Evolutionary conservation across 2,888 invertebrate species (phyloP).

Genomic region (Smittia sp.): DNA sequence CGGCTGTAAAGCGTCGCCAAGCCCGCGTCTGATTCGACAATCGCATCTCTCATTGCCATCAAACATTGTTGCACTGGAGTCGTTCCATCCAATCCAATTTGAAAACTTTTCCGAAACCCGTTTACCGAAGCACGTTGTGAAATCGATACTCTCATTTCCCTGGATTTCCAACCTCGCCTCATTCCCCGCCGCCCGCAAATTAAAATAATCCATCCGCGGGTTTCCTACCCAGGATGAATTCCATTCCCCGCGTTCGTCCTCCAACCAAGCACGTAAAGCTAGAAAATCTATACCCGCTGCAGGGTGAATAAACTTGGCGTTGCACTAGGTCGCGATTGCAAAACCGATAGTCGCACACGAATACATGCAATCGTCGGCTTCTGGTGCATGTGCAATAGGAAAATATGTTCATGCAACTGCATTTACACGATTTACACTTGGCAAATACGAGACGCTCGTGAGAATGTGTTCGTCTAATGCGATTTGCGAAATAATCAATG

Average conservation of each 20-base stretch:
- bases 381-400: slow-evolving; percentile 34
- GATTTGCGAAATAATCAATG: slow-evolving; percentile 30
- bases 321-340: slow-evolving; percentile 41
- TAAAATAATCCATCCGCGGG: not conserved
- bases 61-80: not conserved
- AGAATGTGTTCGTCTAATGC: not conserved
- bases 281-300: slow-evolving; percentile 5
- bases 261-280: not conserved
- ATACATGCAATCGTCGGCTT: slow-evolving; percentile 9
- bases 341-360: slow-evolving; percentile 36
- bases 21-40: not conserved
- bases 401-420: not conserved
- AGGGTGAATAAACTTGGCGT: slow-evolving; percentile 39
- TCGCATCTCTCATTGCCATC: slow-evolving; percentile 12
- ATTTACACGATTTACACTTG: slow-evolving; percentile 5
- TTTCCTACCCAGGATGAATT: not conserved
- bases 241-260: not conserved
- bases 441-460: not conserved
- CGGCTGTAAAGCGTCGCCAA: no score
- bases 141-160: slow-evolving; percentile 7
- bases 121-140: not conserved
- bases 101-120: not conserved
- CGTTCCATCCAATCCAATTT: not conserved
- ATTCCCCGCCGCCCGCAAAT: not conserved
- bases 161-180: slow-evolving; percentile 1